Evolutionary conservation across 2,113 vertebrate genomes (phyloP).

Genomic region (Taxidea taxus): DNA sequence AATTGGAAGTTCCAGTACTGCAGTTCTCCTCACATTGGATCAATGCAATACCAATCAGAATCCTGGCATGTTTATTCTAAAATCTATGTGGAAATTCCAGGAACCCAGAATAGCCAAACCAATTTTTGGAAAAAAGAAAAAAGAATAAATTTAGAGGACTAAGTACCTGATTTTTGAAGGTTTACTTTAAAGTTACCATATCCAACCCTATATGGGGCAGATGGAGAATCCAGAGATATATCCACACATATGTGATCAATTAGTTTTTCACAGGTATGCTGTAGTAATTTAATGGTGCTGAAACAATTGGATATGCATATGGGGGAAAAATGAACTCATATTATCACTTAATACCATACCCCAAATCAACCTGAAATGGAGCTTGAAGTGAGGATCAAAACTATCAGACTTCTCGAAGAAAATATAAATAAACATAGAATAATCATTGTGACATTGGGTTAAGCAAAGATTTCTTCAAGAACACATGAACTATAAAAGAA

Average conservation of each 20-base stretch:
- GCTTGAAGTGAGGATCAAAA: not conserved
- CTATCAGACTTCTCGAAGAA: not conserved
- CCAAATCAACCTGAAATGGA: not conserved
- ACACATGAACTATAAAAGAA: not conserved
- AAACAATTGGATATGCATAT: not conserved
- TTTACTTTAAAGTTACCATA: not conserved
- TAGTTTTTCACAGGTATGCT: not conserved
- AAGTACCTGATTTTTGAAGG: not conserved
- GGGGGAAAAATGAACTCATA: not conserved
- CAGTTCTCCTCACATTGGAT: not conserved
- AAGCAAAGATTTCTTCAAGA: not conserved
- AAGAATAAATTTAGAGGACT: not conserved
- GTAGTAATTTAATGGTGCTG: not conserved
- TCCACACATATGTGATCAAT: not conserved
- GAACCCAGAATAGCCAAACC: not conserved
- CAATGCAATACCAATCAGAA: not conserved
- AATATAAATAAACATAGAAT: not conserved
- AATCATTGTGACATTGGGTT: not conserved
- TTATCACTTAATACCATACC: not conserved
- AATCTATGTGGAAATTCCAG: not conserved
- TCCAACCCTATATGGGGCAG: not conserved
- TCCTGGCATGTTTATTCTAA: not conserved
- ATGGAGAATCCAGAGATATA: not conserved
- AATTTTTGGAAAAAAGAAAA: conserved; percentile 11
- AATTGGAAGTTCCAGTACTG: not conserved